Evolutionary conservation across 2,113 vertebrate species (phyloP).

Genomic region (Chionis minor): DNA sequence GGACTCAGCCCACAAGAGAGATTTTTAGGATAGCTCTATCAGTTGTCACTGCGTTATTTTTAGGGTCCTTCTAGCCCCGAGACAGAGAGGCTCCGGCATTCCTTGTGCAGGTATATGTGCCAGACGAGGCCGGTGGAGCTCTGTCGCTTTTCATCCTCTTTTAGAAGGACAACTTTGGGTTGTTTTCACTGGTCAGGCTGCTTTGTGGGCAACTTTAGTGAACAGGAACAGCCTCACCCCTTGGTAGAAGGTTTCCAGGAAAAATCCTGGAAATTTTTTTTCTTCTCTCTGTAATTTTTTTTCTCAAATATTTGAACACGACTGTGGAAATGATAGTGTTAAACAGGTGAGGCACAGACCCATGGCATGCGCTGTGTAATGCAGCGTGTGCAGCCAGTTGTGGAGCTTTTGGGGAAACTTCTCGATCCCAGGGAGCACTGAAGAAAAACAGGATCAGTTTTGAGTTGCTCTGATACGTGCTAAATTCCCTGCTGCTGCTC

Average conservation of each 20-base stretch:
- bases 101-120: not conserved
- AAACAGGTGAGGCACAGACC: not conserved
- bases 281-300: not conserved
- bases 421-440: not conserved
- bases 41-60: slow-evolving; percentile 4
- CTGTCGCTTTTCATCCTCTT: not conserved
- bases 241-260: not conserved
- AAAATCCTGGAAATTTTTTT: not conserved
- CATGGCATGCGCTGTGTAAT: fast-evolving
- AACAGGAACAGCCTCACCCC: not conserved
- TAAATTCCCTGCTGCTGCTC: not conserved
- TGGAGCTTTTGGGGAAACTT: not conserved
- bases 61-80: not conserved
- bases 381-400: not conserved
- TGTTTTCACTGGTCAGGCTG: not conserved
- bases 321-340: not conserved
- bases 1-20: not conserved
- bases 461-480: not conserved
- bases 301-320: not conserved
- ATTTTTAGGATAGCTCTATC: not conserved
- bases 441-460: not conserved
- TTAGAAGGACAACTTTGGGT: fast-evolving
- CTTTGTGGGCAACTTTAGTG: not conserved
- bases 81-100: not conserved
- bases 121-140: fast-evolving